phyloP scores from a whole-genome alignment of 2,888 invertebrate species.

The Trisateles emortualis region DNA sequence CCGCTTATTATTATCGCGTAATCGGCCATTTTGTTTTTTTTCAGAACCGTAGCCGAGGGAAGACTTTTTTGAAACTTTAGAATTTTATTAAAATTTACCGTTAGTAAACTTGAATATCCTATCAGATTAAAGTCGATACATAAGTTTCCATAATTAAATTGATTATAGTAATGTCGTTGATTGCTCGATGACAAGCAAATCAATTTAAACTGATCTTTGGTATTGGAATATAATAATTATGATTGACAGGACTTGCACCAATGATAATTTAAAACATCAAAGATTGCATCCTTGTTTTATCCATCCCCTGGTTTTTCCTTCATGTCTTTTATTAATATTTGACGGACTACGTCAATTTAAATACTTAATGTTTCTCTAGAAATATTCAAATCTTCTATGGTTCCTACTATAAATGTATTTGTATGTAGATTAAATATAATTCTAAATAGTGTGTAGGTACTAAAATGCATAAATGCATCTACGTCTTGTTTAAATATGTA shows the following conservation, averaged over 20 bases:
- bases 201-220: not conserved
- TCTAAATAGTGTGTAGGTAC: slow-evolving; percentile 1
- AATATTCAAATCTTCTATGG: slow-evolving; percentile 1
- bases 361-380: not conserved
- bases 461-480: not conserved
- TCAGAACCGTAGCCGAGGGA: too few species aligned
- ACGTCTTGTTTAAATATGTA: slow-evolving; percentile 1
- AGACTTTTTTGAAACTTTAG: too few species aligned
- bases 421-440: not conserved
- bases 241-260: not conserved
- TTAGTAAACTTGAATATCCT: too few species aligned
- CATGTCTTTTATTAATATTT: slow-evolving; percentile 10
- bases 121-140: too few species aligned
- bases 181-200: not conserved
- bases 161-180: too few species aligned
- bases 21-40: too few species aligned
- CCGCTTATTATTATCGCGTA: not conserved
- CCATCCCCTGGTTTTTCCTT: slow-evolving; percentile 45
- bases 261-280: not conserved
- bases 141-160: too few species aligned
- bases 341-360: not conserved
- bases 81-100: too few species aligned
- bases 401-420: too few species aligned
- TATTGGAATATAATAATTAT: not conserved
- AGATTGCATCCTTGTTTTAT: slow-evolving; percentile 10